These are phyloP conservation scores for Poecilia wingei DNA, from an alignment of 2,797 vertebrate genomes.

Conservation along the genomic window DNA sequence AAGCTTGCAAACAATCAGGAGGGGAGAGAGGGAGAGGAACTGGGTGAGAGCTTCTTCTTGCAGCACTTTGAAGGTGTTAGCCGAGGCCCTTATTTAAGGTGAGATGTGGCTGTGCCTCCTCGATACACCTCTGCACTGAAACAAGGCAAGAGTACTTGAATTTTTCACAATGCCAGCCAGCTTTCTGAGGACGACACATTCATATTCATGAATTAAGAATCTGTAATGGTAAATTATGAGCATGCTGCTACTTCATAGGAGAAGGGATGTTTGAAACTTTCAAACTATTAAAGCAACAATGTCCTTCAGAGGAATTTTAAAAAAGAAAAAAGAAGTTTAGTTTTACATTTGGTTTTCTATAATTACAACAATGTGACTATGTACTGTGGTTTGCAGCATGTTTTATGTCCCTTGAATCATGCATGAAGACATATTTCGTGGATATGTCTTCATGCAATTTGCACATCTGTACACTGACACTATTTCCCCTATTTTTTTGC, in stretches of 20 bases:
- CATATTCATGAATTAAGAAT: conserved; percentile 65
- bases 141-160: conserved; percentile 67
- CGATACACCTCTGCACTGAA: conserved; percentile 61
- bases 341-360: neutral
- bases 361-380: neutral
- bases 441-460: neutral
- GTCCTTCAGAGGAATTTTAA: neutral
- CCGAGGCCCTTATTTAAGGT: conserved; percentile 69
- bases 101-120: conserved; percentile 68
- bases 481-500: neutral
- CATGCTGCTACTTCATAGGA: conserved; percentile 31
- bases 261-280: conserved; percentile 36
- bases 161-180: conserved; percentile 58
- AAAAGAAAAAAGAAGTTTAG: neutral
- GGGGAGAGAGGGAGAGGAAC: conserved; percentile 49
- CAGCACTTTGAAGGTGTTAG: conserved; percentile 71
- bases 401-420: neutral
- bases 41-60: conserved; percentile 55
- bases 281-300: conserved; percentile 26
- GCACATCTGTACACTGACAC: neutral
- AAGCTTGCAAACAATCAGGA: conserved; percentile 68
- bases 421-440: neutral
- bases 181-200: conserved; percentile 60
- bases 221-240: conserved; percentile 59
- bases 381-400: neutral